These are phyloP conservation scores for Scaptomyza cyrtandrae DNA, from an alignment of 2,888 invertebrate genomes.

Conservation along the genomic window DNA sequence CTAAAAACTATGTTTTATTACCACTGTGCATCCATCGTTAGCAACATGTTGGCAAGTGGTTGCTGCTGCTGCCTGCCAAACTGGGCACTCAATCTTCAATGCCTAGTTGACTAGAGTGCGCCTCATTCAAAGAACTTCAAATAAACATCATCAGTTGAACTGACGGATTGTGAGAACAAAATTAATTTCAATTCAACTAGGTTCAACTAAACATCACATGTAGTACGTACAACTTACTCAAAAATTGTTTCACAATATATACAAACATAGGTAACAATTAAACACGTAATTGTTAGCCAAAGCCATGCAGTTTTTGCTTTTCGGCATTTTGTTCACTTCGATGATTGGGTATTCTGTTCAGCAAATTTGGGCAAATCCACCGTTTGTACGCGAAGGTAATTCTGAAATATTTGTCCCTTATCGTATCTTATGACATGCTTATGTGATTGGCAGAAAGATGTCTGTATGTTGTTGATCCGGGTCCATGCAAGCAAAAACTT, in stretches of 20 bases:
- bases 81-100: constrained; percentile 55
- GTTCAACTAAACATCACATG: neutral
- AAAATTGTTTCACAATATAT: neutral
- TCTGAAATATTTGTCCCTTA: neutral
- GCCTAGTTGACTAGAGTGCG: constrained; percentile 40
- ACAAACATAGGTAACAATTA: no score
- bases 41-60: constrained; percentile 59
- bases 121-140: constrained; percentile 44
- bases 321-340: no score
- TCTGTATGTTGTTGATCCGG: constrained; percentile 25
- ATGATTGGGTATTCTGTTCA: no score
- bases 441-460: constrained; percentile 29
- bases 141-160: constrained; percentile 50
- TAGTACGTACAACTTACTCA: neutral
- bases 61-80: constrained; percentile 31
- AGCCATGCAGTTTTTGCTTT: no score
- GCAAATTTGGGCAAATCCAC: no score
- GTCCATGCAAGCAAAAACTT: constrained; percentile 22
- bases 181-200: constrained; percentile 32
- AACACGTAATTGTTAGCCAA: no score
- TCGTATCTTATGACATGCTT: neutral
- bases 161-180: constrained; percentile 72
- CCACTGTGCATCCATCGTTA: constrained; percentile 62
- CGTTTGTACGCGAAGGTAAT: neutral
- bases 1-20: neutral